Conservation (phyloP, 2,113 vertebrate genomes). For the Elaphurus davidianus region DNA sequence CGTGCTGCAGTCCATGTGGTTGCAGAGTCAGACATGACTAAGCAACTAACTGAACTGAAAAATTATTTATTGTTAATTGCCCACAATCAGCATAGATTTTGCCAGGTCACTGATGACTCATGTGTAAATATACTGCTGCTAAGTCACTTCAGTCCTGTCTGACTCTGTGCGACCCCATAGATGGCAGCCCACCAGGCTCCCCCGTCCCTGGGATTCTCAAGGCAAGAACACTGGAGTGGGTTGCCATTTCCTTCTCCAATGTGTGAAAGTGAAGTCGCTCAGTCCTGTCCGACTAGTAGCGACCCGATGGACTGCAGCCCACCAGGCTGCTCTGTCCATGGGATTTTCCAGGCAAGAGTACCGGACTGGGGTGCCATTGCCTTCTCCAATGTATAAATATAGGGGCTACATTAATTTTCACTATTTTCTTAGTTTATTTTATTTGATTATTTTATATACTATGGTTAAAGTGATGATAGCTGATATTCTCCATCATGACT, state of each 20-base stretch:
- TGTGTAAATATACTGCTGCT: neutral
- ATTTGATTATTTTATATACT: neutral
- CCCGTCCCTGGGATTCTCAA: too few relatives aligned
- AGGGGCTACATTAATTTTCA: neutral
- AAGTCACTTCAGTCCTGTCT: too few relatives aligned
- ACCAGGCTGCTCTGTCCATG: too few relatives aligned
- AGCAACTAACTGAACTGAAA: neutral
- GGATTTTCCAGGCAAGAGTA: too few relatives aligned
- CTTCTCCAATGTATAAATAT: neutral
- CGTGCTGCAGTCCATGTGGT: neutral
- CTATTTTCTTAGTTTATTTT: neutral
- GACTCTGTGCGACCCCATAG: too few relatives aligned
- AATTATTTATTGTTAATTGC: neutral
- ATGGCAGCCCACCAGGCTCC: too few relatives aligned
- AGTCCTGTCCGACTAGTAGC: rapidly evolving
- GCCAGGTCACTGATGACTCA: neutral
- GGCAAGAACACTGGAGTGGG: too few relatives aligned
- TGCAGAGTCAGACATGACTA: neutral
- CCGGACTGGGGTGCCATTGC: too few relatives aligned
- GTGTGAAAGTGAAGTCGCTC: too few relatives aligned
- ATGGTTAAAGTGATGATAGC: neutral
- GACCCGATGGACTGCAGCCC: too few relatives aligned
- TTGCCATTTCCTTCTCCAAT: too few relatives aligned
- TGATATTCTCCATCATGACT: neutral
- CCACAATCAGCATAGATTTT: neutral